Base-by-base conservation (phyloP, 2,797 vertebrate species). In the Xiphophorus birchmanni region DNA sequence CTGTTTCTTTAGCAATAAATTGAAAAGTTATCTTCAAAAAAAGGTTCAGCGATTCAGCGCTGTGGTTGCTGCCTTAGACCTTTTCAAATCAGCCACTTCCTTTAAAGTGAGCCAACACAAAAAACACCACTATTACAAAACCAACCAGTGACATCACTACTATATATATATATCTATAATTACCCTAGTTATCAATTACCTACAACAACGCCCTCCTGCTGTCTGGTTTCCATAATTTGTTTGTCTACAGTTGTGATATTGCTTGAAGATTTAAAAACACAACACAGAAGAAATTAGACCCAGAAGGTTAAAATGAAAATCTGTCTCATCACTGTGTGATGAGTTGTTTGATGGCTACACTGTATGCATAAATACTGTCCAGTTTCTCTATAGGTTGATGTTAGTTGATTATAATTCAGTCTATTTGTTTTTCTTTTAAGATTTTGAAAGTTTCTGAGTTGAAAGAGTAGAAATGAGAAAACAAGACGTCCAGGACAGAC, bases 291-390 rank as follows among this genome's bases (percentile, higher is more conserved):
- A 63, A 63, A 63, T 35, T 17, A 65, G 32, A 63, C 21, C 8
- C 63, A 40, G 21, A 67, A 9, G 35, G 17, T 1, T 73, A 18
- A 73, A 73, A 47, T 73, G 18, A 29, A 73, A 29, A 35, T 21
- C 45, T 32, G 5, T 29, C 17, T 58, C 0, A 26, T 58, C 15
- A 11, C 5, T 3, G 6, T 12, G 2, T 76, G 5, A 37, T 73
- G 4, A 15, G 56, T 65, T 35, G 48, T 42, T 77, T 73, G 35
- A 37, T 18, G 54, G 1, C 2, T n/a, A 72, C 4, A 48, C 17
- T 56, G 0, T 63, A 4, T 0, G 0, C 7, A 78, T 13, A 47
- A 44, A 69, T 17, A 44, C 29, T 1, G 0, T 2, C 48, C 9
- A 10, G 5, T 65, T 65, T 65, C 13, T n/a, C 32, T 10, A 11